These are phyloP conservation scores for Euproctis similis DNA, from an alignment of 2,888 invertebrate species.

Conservation along the genomic window DNA sequence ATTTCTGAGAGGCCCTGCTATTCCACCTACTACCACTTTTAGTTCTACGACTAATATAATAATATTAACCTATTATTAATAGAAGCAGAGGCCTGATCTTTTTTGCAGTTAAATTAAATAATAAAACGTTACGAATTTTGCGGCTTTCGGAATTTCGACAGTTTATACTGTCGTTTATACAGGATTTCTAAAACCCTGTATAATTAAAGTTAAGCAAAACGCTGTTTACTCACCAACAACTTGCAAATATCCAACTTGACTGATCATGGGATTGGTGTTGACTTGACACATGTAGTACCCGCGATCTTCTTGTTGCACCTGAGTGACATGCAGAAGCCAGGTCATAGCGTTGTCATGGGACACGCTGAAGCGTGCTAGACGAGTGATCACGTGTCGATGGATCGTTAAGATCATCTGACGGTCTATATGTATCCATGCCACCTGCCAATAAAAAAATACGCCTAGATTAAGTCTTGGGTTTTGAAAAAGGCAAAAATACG, in stretches of 20 bases:
- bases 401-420: constrained; percentile 95
- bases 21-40: too few relatives aligned
- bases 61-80: too few relatives aligned
- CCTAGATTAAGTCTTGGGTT: not conserved
- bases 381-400: constrained; percentile 92
- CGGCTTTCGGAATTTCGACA: too few relatives aligned
- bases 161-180: too few relatives aligned
- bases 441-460: constrained; percentile 77
- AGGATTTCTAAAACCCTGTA: too few relatives aligned
- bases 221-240: constrained; percentile 94
- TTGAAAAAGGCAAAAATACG: not conserved
- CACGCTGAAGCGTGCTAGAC: constrained; percentile 92
- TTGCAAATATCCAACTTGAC: constrained; percentile 94
- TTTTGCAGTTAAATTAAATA: too few relatives aligned
- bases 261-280: constrained; percentile 96
- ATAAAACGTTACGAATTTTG: too few relatives aligned
- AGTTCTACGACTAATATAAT: too few relatives aligned
- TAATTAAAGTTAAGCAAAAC: too few relatives aligned
- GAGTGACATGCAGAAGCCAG: constrained; percentile 92
- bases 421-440: constrained; percentile 96
- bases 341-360: constrained; percentile 94
- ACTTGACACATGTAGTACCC: constrained; percentile 94
- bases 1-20: too few relatives aligned
- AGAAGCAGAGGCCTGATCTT: too few relatives aligned
- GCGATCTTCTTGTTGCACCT: constrained; percentile 92